Evolutionary conservation across 2,888 invertebrate genomes (phyloP), one percentile per base, ranked within the genome.

Genomic region (Beris morrisii): DNA sequence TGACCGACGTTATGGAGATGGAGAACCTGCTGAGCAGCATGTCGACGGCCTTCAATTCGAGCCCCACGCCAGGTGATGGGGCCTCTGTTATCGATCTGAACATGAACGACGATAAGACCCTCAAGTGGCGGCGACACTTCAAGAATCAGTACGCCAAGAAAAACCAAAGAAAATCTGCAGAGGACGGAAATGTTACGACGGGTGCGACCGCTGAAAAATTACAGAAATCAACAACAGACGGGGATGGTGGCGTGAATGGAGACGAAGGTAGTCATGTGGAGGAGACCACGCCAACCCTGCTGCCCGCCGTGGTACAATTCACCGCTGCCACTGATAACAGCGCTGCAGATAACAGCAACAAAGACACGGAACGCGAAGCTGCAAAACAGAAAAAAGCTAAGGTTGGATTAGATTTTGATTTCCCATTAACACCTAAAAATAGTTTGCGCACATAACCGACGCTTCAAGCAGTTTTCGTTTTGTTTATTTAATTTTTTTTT

Each of bases 81-180:
- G 76, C 74, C 4, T 73, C 73, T 32, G 67, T 74, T 64, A 70
- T 76, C n/a, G 73, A 77, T 63, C 70, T 78, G 53, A 76, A 79
- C 69, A 65, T 80, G 68, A 77, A 77, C 65, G 78, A 78, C 70
- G 81, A 81, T 71, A 80, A 79, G 65, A 81, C 81, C 32, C 58
- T 78, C 30, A 81, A 81, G 68, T 81, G 81, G 81, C 77, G 81
- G 67, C 75, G 77, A 66, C 73, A 81, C 70, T 75, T 76, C 64
- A 79, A 79, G 69, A 81, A 81, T 75, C 77, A 77, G 69, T 78
- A 78, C 68, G 80, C 81, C 15, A 76, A 76, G 70, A 78, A 76
- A 71, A 76, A 78, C 22, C n/a, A 11, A 9, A 61, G 61, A 32
- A 64, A 61, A 28, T 61, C 61, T 4, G n/a, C 38, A 38, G 38